A percentile compares a stretch with the other conserved stretches of the same genome.
These are phyloP conservation scores for Acrobasis consociella DNA, from an alignment of 2,888 invertebrate genomes.

Conservation along the genomic window DNA sequence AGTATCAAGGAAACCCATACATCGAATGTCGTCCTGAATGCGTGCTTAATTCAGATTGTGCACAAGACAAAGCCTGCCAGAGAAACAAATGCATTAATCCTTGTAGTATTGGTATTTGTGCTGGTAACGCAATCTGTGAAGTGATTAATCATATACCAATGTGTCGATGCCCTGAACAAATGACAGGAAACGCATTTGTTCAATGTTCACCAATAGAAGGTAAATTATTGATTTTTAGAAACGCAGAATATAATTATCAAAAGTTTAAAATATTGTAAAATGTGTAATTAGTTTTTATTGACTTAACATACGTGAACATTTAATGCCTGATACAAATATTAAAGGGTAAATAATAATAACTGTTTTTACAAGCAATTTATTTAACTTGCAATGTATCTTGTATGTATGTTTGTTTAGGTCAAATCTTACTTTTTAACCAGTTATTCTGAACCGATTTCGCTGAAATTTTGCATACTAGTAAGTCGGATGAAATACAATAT, in stretches of 20 bases:
- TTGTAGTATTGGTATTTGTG: constrained; percentile 86
- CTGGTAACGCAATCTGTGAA: constrained; percentile 86
- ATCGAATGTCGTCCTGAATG: constrained; percentile 88
- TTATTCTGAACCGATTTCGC: too few relatives aligned
- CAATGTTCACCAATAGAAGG: constrained; percentile 79
- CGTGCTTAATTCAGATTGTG: constrained; percentile 86
- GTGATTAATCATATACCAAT: constrained; percentile 88
- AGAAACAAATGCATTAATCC: constrained; percentile 88
- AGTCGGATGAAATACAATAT: too few relatives aligned
- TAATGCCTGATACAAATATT: too few relatives aligned
- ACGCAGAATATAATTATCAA: not conserved
- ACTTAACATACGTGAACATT: too few relatives aligned
- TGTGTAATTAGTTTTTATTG: too few relatives aligned
- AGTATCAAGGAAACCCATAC: constrained; percentile 86
- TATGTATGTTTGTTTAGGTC: too few relatives aligned
- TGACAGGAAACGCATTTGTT: constrained; percentile 86
- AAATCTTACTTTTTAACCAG: too few relatives aligned
- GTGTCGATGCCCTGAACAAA: constrained; percentile 86
- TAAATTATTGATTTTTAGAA: constrained; percentile 36
- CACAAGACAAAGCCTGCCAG: constrained; percentile 84
- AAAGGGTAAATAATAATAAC: too few relatives aligned
- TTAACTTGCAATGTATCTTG: too few relatives aligned
- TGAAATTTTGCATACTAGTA: too few relatives aligned
- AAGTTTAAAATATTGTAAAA: not conserved
- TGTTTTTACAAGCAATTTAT: too few relatives aligned